Evolutionary conservation across 2,797 vertebrate genomes (phyloP), one percentile per base, ranked within the genome.

Genomic region (Forpus xanthops): DNA sequence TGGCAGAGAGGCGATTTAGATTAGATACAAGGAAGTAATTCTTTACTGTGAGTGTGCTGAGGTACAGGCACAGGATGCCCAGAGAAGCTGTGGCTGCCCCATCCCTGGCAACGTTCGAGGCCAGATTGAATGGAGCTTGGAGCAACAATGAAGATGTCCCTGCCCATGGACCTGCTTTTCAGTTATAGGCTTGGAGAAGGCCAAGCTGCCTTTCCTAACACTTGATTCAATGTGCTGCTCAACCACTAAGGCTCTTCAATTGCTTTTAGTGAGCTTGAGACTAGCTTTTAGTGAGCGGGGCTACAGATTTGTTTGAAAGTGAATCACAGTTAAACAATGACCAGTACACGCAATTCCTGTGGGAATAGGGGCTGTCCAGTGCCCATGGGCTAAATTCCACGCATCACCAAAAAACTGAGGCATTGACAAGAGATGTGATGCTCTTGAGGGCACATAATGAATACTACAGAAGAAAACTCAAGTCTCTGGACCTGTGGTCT

Each of bases 381-480:
- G 11, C 42, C 53, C n/a, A 0, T 4, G 4, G 45, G 39, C 47
- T 50, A 21, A 76, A 79, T 41, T 73, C 3, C 12, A 18, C 33
- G 30, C 1, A 5, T 37, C 15, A 27, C 7, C 6, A 47, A 12
- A 16, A 64, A 64, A 3, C 2, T 9, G 18, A 12, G 10, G 12
- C 11, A 9, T 8, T 20, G 2, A 0, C 9, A 42, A 25, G 12
- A 42, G 28, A 31, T 7, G 5, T 6, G 0, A 55, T 12, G 3
- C 16, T 11, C 19, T 37, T 47, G 39, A 58, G 37, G 27, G 33
- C 12, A 31, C 9, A 24, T 8, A 45, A 37, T 2, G 2, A 56
- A 14, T 27, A 20, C 27, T 35, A 50, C 16, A 75, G 17, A 24
- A 75, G 83, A 64, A 73, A 42, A 35, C 8, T n/a, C n/a, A 56